Evolutionary conservation across 2,888 invertebrate species (phyloP).

Genomic region (Entomobrya multifasciata): DNA sequence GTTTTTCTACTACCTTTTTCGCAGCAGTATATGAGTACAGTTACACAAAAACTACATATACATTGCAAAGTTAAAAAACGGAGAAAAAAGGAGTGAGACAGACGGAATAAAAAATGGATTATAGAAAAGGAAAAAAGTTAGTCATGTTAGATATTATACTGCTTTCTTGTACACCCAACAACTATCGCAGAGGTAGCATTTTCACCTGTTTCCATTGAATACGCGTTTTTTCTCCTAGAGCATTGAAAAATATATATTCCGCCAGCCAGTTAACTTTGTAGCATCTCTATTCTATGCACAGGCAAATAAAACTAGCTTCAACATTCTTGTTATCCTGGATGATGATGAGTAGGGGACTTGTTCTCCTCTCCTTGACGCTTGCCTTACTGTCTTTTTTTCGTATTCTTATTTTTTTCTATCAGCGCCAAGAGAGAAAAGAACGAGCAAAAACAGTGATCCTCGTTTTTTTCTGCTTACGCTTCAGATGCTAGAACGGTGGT

Average conservation of each 20-base stretch:
- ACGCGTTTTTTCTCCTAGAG: slow-evolving; percentile 34
- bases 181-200: not conserved
- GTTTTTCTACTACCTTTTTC: no score
- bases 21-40: not conserved
- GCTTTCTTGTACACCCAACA: slow-evolving; percentile 23
- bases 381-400: slow-evolving; percentile 3
- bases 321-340: slow-evolving; percentile 77
- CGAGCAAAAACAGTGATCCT: not conserved
- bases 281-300: slow-evolving; percentile 3
- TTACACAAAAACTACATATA: not conserved
- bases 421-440: slow-evolving; percentile 26
- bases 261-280: not conserved
- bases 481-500: slow-evolving; percentile 18
- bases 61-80: not conserved
- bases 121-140: slow-evolving; percentile 55
- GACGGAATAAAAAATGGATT: slow-evolving; percentile 67
- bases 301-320: slow-evolving; percentile 54
- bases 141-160: slow-evolving; percentile 39
- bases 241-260: not conserved
- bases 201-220: slow-evolving; percentile 78
- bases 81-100: slow-evolving; percentile 46
- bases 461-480: slow-evolving; percentile 16
- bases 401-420: slow-evolving; percentile 40
- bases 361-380: slow-evolving; percentile 44
- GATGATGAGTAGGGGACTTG: slow-evolving; percentile 79